Base-by-base conservation (phyloP, 2,797 vertebrate species). In the Sternarchorhynchus goeldii region DNA sequence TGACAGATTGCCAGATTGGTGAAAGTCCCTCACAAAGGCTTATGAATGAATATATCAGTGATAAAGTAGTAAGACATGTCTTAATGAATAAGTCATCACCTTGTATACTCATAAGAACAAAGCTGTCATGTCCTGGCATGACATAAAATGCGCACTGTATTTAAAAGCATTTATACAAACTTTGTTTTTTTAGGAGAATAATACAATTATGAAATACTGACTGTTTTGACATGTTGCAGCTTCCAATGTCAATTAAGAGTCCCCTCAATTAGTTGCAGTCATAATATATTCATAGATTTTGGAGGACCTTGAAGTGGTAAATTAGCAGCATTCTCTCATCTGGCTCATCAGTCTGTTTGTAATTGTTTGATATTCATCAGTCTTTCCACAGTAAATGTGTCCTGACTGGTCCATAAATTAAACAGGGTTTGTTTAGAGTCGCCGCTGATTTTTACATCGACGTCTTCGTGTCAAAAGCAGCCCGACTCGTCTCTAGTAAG, bases 341-440 rank as follows among this genome's bases (percentile, higher is more conserved):
- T 60, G 31, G 65, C 36, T 80, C 65, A 57, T 78, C 66, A 60
- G 18, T 60, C 71, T 77, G 41, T 63, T 39, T 58, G 20, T 64
- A 75, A 62, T 77, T 80, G 70, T 16, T 36, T 39, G 70, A 53
- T 59, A 50, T 36, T 77, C 66, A 71, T 78, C 75, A 67, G 21
- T 53, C 75, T 72, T 78, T 73, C 77, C 66, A 75, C 64, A 62
- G 20, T 41, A 25, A 75, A 70, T 20, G 56, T 12, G 29, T 67
- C 59, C 60, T 58, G 62, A 75, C 75, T 68, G 72, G 62, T 64
- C 70, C 73, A 76, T 73, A 58, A 39, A 50, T 32, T 32, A n/a
- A 45, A 57, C 25, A 76, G 18, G 10, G 18, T 76, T 76, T 17
- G 59, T 69, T 36, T 65, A 6, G 34, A 65, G 18, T 65, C 36